These are phyloP conservation scores for Lytechinus variegatus DNA, from an alignment of 35 echinoderm and acorn worm genomes.

Conservation along the genomic window DNA sequence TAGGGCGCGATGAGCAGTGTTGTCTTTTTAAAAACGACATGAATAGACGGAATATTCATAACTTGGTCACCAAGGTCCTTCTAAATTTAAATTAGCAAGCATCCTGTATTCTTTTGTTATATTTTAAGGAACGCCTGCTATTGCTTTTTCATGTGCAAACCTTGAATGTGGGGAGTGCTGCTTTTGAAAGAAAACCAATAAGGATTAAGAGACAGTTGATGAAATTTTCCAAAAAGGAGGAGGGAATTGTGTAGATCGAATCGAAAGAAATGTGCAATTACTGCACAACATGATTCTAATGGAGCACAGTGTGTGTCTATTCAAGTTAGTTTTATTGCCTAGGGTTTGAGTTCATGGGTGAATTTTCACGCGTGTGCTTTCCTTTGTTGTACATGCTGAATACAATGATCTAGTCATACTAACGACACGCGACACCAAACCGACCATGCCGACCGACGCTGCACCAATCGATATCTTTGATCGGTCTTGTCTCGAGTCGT, in stretches of 20 bases:
- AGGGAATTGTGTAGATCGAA: background rate
- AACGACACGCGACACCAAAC: no score
- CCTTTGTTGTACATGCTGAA: background rate
- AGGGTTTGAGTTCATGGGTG: background rate
- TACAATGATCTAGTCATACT: no score
- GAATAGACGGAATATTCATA: background rate
- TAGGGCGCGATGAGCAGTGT: background rate
- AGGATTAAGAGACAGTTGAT: no score
- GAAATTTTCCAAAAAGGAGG: background rate
- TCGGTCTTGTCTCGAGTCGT: no score
- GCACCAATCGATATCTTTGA: no score
- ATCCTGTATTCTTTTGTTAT: background rate
- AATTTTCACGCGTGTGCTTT: background rate
- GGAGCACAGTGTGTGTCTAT: slow-evolving; percentile 9
- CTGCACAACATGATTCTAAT: background rate
- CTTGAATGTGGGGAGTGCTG: background rate
- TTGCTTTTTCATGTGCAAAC: background rate
- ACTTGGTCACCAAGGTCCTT: background rate
- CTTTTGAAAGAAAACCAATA: background rate
- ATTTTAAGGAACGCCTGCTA: background rate
- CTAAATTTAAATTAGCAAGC: background rate
- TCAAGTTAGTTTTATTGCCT: background rate
- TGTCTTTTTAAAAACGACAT: background rate
- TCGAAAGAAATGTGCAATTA: background rate
- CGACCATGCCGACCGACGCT: no score